A percentile compares a stretch with the other conserved stretches of the same genome.
Evolutionary conservation across 2,888 invertebrate genomes (phyloP).

Genomic region (Pseudoips prasinana): DNA sequence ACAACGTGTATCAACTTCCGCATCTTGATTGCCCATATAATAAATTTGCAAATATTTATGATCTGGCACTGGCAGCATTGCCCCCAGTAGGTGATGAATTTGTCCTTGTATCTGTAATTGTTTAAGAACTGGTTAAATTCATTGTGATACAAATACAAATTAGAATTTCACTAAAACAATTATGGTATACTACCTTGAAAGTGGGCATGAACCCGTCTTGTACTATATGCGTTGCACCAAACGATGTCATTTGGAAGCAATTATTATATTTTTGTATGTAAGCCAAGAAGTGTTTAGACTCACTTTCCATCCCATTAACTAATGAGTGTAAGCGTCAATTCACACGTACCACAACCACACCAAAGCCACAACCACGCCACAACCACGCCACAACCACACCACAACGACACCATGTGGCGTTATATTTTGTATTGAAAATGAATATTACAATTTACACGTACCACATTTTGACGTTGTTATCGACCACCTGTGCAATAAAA

Average conservation of each 20-base stretch:
- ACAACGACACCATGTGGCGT: not conserved
- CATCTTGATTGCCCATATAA: conserved; percentile 34
- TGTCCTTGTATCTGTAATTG: conserved; percentile 28
- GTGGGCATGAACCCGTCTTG: conserved; percentile 31
- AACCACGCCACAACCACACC: not conserved
- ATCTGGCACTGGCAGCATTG: conserved; percentile 29
- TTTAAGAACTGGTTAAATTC: not conserved
- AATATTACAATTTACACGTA: conserved; percentile 11
- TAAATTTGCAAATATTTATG: conserved; percentile 34
- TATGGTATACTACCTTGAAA: conserved; percentile 21
- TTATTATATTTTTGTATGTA: conserved; percentile 38
- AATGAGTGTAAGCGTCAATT: conserved; percentile 22
- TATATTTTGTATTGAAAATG: conserved; percentile 4
- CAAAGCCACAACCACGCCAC: too few relatives aligned
- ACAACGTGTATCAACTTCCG: conserved; percentile 31
- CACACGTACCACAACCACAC: too few relatives aligned
- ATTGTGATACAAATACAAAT: conserved; percentile 1
- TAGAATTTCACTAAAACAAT: not conserved
- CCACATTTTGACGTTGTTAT: conserved; percentile 12
- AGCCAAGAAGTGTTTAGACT: conserved; percentile 36
- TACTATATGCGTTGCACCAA: conserved; percentile 34
- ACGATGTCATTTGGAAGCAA: conserved; percentile 43
- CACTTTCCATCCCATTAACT: conserved; percentile 28
- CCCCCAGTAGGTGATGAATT: conserved; percentile 33
- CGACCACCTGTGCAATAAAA: conserved; percentile 3